Percentiles rank a stretch among this genome's conserved stretches.
Evolutionary conservation across 1,140 invertebrate genomes (phyloP).

Genomic region (Kradibia gibbosae): DNA sequence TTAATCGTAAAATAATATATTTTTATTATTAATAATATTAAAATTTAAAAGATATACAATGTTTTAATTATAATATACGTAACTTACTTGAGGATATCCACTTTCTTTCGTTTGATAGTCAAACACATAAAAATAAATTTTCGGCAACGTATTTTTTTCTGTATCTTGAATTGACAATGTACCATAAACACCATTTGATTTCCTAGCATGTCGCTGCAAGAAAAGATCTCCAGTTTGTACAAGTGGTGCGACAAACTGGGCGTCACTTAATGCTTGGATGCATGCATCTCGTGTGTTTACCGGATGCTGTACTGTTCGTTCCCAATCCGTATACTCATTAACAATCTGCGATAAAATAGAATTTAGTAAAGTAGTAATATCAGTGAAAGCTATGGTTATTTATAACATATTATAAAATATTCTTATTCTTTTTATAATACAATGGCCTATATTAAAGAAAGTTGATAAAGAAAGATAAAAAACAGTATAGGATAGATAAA

Average conservation of each 20-base stretch:
- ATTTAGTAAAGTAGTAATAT: neutral
- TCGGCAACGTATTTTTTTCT: slow-evolving; percentile 73
- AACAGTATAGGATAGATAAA: no score
- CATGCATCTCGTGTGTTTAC: slow-evolving; percentile 94
- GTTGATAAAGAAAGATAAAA: no score
- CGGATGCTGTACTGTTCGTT: slow-evolving; percentile 91
- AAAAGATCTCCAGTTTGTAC: slow-evolving; percentile 87
- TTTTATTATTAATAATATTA: no score
- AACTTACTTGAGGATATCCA: slow-evolving; percentile 87
- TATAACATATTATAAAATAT: no score
- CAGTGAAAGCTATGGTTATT: no score
- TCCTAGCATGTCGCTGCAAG: slow-evolving; percentile 73
- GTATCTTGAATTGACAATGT: slow-evolving; percentile 63
- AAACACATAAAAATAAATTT: slow-evolving; percentile 93
- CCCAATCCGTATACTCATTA: slow-evolving; percentile 98
- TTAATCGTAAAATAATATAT: no score
- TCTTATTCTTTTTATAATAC: no score
- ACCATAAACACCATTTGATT: slow-evolving; percentile 62
- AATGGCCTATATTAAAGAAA: no score
- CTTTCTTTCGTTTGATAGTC: slow-evolving; percentile 94
- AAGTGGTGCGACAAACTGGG: slow-evolving; percentile 89
- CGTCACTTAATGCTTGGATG: slow-evolving; percentile 93
- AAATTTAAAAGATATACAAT: no score
- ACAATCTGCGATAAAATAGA: slow-evolving; percentile 74
- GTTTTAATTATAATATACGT: no score